A percentile compares a stretch with the other conserved stretches of the same genome.
Evolutionary conservation across 2,113 vertebrate genomes (phyloP).

Genomic region (Leucopsar rothschildi): DNA sequence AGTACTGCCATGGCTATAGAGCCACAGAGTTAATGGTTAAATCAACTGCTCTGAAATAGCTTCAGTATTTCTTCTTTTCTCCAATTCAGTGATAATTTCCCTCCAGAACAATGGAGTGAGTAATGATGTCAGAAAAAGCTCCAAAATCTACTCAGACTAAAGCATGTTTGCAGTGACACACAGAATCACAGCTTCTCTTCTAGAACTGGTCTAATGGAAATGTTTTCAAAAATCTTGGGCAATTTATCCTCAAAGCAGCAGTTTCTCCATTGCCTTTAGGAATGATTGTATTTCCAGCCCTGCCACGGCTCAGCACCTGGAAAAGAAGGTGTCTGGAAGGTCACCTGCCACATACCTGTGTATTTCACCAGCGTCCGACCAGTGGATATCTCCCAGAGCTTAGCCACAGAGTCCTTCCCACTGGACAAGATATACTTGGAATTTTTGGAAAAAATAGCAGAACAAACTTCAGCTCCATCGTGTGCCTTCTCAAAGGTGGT

Average conservation of each 20-base stretch:
- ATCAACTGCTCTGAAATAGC: neutral
- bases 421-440: conserved; percentile 97
- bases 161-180: neutral
- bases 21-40: neutral
- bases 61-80: neutral
- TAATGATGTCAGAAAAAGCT: neutral
- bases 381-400: conserved; percentile 98
- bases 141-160: neutral
- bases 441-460: conserved; percentile 96
- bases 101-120: neutral
- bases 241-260: neutral
- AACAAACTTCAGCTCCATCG: conserved; percentile 94
- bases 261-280: neutral
- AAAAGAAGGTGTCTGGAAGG: neutral
- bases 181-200: neutral
- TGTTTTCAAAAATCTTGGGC: neutral
- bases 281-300: neutral
- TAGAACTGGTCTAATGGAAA: neutral
- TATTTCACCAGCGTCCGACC: conserved; percentile 94
- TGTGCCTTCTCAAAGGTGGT: conserved; percentile 95
- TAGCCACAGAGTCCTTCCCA: conserved; percentile 97
- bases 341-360: conserved; percentile 80
- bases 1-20: neutral
- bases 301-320: neutral
- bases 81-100: neutral